Evolutionary conservation across 2,797 vertebrate species (phyloP).

Genomic region (Mormyrops attenuatus): DNA sequence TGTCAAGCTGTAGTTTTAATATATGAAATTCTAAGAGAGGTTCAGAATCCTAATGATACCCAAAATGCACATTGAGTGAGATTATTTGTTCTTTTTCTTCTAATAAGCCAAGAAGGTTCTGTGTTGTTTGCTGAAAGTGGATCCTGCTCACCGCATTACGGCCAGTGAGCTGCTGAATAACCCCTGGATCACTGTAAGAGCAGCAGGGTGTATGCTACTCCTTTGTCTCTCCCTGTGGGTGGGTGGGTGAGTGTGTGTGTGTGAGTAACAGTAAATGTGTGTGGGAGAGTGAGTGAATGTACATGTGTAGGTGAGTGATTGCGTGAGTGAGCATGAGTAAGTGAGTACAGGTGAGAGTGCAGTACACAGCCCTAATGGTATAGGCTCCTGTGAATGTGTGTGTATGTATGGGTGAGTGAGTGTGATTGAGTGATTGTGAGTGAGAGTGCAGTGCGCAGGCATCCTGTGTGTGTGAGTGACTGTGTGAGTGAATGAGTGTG

Average conservation of each 20-base stretch:
- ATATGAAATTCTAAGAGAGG: background rate
- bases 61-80: background rate
- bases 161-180: conserved; percentile 68
- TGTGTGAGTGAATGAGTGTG: background rate
- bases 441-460: background rate
- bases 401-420: no score
- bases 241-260: conserved; percentile 5
- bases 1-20: background rate
- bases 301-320: background rate
- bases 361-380: background rate
- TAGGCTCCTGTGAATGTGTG: background rate
- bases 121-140: conserved; percentile 65
- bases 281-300: background rate
- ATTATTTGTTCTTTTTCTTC: conserved; percentile 6
- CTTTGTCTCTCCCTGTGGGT: background rate
- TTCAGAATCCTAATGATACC: background rate
- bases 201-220: background rate
- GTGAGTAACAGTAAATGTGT: background rate
- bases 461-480: background rate
- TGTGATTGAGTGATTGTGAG: background rate
- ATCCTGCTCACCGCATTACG: conserved; percentile 71
- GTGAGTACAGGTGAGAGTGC: background rate
- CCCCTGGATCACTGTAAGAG: conserved; percentile 69
- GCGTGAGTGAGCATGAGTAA: background rate
- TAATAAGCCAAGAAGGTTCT: conserved; percentile 62